Evolutionary conservation across 2,888 invertebrate species (phyloP).

Genomic region (Rosalia funebris): DNA sequence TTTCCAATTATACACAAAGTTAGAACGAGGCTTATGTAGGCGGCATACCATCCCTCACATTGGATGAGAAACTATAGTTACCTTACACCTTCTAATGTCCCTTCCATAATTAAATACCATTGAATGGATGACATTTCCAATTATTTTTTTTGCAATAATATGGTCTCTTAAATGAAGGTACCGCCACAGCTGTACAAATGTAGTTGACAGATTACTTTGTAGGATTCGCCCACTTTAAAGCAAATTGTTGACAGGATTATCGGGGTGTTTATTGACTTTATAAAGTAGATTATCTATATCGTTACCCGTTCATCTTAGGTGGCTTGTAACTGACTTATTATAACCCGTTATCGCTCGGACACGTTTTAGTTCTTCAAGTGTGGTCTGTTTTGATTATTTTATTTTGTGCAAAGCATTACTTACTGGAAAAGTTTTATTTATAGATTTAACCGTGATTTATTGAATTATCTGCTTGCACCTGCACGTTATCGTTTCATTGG

Average conservation of each 20-base stretch:
- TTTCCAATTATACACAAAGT: too few relatives aligned
- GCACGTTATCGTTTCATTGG: too few relatives aligned
- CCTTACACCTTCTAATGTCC: too few relatives aligned
- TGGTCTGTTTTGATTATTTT: slow-evolving; percentile 15
- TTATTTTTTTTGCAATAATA: too few relatives aligned
- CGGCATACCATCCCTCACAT: too few relatives aligned
- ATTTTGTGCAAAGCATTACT: slow-evolving; percentile 5
- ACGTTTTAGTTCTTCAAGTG: slow-evolving; percentile 4
- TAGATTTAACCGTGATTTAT: slow-evolving; percentile 1
- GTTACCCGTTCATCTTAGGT: slow-evolving; percentile 40
- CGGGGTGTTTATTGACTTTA: slow-evolving; percentile 42
- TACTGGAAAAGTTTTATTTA: background rate
- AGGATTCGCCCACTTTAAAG: slow-evolving; percentile 28
- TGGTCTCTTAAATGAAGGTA: too few relatives aligned
- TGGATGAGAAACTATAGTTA: too few relatives aligned
- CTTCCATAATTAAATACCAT: too few relatives aligned
- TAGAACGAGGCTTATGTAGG: too few relatives aligned
- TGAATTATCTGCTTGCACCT: slow-evolving; percentile 1
- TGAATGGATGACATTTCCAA: too few relatives aligned
- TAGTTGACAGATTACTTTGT: slow-evolving; percentile 22
- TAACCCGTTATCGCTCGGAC: slow-evolving; percentile 10
- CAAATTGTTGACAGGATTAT: slow-evolving; percentile 42
- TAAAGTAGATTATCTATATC: slow-evolving; percentile 39
- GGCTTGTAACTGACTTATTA: slow-evolving; percentile 33
- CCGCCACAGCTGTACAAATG: background rate